phyloP scores from a whole-genome alignment of 2,797 vertebrate species.

The Phrynocephalus vlangalii region DNA sequence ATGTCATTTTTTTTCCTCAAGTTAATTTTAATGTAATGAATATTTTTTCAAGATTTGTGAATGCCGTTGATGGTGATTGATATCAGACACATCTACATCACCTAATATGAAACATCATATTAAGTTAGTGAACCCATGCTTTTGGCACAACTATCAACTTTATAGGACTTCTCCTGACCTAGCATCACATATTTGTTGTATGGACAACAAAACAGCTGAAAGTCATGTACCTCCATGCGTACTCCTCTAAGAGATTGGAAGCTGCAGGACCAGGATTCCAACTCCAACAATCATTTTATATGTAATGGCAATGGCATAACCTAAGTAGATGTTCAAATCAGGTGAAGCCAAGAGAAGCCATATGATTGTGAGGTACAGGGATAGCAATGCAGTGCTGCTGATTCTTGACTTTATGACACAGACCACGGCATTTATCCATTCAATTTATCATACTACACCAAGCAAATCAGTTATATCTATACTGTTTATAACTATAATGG shows the following conservation, averaged over 20 bases:
- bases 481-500: too few relatives aligned
- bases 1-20: slow-evolving; percentile 77
- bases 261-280: too few relatives aligned
- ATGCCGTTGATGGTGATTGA: slow-evolving; percentile 73
- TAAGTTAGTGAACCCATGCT: background rate
- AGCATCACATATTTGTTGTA: background rate
- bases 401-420: background rate
- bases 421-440: too few relatives aligned
- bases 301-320: background rate
- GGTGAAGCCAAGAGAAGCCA: background rate
- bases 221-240: too few relatives aligned
- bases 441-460: too few relatives aligned
- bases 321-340: background rate
- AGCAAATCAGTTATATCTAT: too few relatives aligned
- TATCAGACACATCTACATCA: slow-evolving; percentile 58
- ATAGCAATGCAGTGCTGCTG: background rate
- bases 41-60: slow-evolving; percentile 75
- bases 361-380: background rate
- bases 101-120: background rate
- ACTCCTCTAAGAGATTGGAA: background rate
- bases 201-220: background rate
- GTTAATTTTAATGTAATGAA: slow-evolving; percentile 85
- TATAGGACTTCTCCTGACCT: background rate
- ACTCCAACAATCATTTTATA: background rate
- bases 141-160: too few relatives aligned